A percentile compares a stretch with the other conserved stretches of the same genome.
phyloP scores from a whole-genome alignment of 2,797 vertebrate species.

The Sebastes nivosus region DNA sequence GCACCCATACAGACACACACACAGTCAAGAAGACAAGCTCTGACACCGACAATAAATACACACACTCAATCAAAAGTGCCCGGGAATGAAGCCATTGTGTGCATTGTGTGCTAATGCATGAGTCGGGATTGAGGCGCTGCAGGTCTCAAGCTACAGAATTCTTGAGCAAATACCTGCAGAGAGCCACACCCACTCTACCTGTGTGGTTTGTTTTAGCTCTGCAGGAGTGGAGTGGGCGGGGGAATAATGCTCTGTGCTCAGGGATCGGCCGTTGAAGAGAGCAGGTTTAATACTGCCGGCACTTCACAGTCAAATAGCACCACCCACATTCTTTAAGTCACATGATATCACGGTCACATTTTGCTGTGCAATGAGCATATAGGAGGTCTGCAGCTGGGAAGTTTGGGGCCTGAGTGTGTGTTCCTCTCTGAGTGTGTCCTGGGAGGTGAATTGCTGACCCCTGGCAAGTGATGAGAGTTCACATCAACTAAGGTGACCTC shows the following conservation, averaged over 20 bases:
- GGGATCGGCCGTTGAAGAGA: conserved; percentile 11
- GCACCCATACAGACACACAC: conserved; percentile 39
- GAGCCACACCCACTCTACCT: conserved; percentile 71
- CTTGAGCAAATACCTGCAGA: conserved; percentile 69
- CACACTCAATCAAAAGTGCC: conserved; percentile 31
- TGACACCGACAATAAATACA: conserved; percentile 28
- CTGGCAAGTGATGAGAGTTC: conserved; percentile 66
- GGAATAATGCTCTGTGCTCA: conserved; percentile 12
- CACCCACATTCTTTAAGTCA: conserved; percentile 71
- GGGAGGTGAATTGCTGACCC: conserved; percentile 67
- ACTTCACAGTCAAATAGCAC: conserved; percentile 48
- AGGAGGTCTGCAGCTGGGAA: conserved; percentile 28
- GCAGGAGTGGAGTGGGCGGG: conserved; percentile 29
- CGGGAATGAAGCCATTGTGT: conserved; percentile 26
- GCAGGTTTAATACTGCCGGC: conserved; percentile 41
- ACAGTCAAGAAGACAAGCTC: conserved; percentile 35
- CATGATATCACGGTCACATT: conserved; percentile 49
- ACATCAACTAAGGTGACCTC: conserved; percentile 62
- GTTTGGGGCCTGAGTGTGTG: conserved; percentile 1
- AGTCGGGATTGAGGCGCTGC: neutral
- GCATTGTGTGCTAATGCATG: conserved; percentile 53
- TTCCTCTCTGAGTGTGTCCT: neutral
- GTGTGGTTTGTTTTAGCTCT: conserved; percentile 62
- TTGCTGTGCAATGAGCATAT: conserved; percentile 13
- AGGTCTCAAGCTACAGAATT: conserved; percentile 49